A percentile compares a stretch with the other conserved stretches of the same genome.
Conservation (phyloP, 1,140 invertebrate species). For the Pararge aegeria region DNA sequence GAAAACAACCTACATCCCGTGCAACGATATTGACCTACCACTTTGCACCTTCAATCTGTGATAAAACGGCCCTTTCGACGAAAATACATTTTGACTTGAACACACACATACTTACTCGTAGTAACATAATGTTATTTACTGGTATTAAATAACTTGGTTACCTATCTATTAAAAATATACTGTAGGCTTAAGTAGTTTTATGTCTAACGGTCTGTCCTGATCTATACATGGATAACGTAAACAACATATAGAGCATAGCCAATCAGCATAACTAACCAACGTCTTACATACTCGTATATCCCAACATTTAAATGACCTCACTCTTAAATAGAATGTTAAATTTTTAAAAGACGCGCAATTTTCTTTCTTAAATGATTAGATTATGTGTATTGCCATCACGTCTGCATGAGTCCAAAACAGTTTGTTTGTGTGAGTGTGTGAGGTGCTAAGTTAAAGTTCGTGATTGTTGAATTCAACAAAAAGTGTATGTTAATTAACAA, state of each 20-base stretch:
- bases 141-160: background rate
- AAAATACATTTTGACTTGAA: constrained; percentile 34
- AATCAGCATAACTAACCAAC: no score
- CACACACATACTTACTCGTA: no score
- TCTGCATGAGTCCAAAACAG: background rate
- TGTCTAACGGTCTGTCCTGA: no score
- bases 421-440: background rate
- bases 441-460: constrained; percentile 66
- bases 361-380: no score
- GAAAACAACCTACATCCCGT: constrained; percentile 35
- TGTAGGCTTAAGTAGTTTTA: no score
- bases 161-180: background rate
- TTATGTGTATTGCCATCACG: background rate
- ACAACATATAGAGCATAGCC: no score
- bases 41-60: constrained; percentile 59
- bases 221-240: no score
- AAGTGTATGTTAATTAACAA: constrained; percentile 62
- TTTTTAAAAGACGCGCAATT: no score
- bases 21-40: constrained; percentile 56
- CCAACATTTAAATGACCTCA: no score
- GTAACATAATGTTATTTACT: no score
- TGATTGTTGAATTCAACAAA: constrained; percentile 56
- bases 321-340: no score
- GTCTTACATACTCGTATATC: no score
- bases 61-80: constrained; percentile 57